These are phyloP conservation scores for Lepidurus arcticus DNA, from an alignment of 1,140 invertebrate species.

Conservation along the genomic window DNA sequence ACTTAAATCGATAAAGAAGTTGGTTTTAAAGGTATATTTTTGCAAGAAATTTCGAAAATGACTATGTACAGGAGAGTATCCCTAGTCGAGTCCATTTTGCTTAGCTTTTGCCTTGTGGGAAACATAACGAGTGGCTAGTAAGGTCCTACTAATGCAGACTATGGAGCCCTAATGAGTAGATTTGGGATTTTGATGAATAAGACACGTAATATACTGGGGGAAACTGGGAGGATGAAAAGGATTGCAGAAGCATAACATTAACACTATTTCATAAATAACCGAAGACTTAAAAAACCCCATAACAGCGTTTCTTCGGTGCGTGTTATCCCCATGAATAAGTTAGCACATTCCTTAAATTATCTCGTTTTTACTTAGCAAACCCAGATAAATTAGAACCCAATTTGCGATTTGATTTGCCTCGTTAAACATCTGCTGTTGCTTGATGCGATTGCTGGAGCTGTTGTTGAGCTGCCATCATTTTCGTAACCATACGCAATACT, in stretches of 20 bases:
- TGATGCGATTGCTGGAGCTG: not conserved
- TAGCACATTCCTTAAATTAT: constrained; percentile 2
- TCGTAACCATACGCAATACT: constrained; percentile 30
- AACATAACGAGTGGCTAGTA: not conserved
- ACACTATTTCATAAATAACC: too few relatives aligned
- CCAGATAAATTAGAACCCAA: not conserved
- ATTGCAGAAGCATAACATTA: too few relatives aligned
- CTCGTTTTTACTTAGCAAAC: not conserved
- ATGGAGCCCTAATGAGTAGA: not conserved
- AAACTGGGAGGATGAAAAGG: too few relatives aligned
- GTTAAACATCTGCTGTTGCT: not conserved
- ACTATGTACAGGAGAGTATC: not conserved
- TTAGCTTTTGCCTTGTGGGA: not conserved
- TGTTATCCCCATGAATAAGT: not conserved
- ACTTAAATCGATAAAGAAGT: not conserved
- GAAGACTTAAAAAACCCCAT: not conserved
- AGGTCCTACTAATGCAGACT: not conserved
- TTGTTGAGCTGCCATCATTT: constrained; percentile 22
- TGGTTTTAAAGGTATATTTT: not conserved
- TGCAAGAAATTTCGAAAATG: constrained; percentile 10
- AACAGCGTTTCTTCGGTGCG: not conserved
- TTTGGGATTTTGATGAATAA: too few relatives aligned
- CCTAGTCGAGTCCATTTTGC: not conserved
- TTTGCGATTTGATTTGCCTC: not conserved
- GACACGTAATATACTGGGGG: too few relatives aligned